Percentiles rank a stretch among this genome's conserved stretches.
Evolutionary conservation across 1,140 invertebrate species (phyloP).

Genomic region (Sarcophaga bullata): DNA sequence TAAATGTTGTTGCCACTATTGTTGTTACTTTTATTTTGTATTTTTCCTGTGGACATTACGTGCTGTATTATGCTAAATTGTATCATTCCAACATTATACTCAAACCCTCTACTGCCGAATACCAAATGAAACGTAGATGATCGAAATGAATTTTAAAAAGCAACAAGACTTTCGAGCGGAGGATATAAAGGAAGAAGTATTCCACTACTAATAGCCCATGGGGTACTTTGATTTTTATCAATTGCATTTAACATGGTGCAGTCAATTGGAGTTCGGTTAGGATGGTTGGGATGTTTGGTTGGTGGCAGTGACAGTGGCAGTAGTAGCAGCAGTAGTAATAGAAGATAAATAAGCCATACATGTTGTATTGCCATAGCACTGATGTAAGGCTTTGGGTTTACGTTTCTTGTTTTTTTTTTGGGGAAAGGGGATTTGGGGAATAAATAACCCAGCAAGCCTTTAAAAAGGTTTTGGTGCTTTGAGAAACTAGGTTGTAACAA

Average conservation of each 20-base stretch:
- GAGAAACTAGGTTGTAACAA: too few species aligned
- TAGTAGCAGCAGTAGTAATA: background rate
- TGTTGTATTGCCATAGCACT: background rate
- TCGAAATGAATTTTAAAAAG: too few species aligned
- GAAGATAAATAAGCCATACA: background rate
- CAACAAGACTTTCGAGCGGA: background rate
- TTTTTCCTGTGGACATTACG: conserved; percentile 25
- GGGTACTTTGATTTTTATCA: conserved; percentile 26
- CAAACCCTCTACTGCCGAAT: too few species aligned
- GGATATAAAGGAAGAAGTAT: background rate
- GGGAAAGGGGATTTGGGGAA: too few species aligned
- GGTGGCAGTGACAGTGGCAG: background rate
- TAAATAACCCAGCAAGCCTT: too few species aligned
- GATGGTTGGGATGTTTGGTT: background rate
- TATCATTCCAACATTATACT: background rate
- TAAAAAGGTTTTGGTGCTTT: too few species aligned
- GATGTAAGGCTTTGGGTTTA: background rate
- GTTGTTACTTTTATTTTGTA: too few species aligned
- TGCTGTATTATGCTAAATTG: conserved; percentile 19
- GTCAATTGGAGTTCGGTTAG: background rate
- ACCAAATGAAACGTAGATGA: too few species aligned
- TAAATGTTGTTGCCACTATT: background rate
- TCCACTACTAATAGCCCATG: conserved; percentile 8
- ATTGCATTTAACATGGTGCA: conserved; percentile 3
- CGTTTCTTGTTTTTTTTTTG: too few species aligned